Percentiles rank a stretch among this genome's conserved stretches.
These are phyloP conservation scores for Gymnorhina tibicen DNA, from an alignment of 2,113 vertebrate species.

Conservation along the genomic window DNA sequence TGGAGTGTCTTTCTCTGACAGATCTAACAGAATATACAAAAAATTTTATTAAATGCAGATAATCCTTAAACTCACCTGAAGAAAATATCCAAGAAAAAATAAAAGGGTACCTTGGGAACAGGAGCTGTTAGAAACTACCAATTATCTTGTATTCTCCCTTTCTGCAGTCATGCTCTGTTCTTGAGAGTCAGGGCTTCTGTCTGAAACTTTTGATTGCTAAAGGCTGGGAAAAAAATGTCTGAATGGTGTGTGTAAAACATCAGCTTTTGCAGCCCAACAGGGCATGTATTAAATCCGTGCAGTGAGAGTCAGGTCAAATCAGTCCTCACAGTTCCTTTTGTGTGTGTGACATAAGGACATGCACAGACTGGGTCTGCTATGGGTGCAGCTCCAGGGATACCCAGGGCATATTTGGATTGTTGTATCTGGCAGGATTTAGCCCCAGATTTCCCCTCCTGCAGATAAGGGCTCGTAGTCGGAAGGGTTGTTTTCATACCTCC, in stretches of 20 bases:
- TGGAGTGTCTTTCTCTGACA: neutral
- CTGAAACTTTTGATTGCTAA: neutral
- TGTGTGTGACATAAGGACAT: neutral
- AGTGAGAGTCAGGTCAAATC: neutral
- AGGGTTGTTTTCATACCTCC: neutral
- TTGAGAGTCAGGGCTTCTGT: neutral
- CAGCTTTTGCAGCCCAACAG: neutral
- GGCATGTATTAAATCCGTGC: neutral
- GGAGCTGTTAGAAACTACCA: neutral
- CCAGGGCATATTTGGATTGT: neutral
- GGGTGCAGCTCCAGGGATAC: neutral
- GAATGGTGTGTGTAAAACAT: neutral
- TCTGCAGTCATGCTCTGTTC: neutral
- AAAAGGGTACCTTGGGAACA: neutral
- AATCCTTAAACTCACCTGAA: neutral
- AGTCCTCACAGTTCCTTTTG: fast-evolving
- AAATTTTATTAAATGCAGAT: neutral
- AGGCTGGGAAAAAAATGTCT: neutral
- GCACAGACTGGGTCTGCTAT: fast-evolving
- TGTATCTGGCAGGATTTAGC: neutral
- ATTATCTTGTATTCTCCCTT: neutral
- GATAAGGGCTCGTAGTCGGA: neutral
- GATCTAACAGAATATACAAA: neutral
- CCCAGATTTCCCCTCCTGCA: neutral
- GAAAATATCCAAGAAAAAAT: neutral